Conservation (phyloP, 2,113 vertebrate genomes). For the Microtus montanus region DNA sequence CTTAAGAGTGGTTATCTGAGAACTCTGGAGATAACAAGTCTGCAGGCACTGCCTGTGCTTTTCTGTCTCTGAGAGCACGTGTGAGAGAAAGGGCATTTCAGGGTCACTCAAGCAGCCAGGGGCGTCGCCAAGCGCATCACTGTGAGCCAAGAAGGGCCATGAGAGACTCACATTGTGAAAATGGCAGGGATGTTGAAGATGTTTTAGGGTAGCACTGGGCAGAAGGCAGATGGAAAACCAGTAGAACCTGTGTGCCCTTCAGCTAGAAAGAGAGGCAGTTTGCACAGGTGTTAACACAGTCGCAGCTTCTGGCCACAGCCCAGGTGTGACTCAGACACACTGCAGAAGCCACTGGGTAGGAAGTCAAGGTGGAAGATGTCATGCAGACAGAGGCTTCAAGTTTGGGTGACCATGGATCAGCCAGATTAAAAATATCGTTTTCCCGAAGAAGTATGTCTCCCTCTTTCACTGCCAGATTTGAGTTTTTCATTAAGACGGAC, state of each 20-base stretch:
- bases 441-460: background rate
- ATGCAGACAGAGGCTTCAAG: background rate
- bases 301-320: background rate
- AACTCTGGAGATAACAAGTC: background rate
- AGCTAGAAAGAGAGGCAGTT: background rate
- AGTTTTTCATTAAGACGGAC: background rate
- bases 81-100: background rate
- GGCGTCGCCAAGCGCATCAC: background rate
- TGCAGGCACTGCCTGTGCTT: fast-evolving
- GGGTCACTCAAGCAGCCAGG: background rate
- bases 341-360: background rate
- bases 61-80: fast-evolving
- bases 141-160: background rate
- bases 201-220: background rate
- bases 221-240: background rate
- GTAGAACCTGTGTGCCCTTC: background rate
- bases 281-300: too few relatives aligned
- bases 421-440: background rate
- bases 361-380: background rate
- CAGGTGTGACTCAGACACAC: background rate
- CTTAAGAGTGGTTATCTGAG: too few relatives aligned
- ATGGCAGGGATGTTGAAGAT: background rate
- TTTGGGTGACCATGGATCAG: background rate
- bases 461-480: too few relatives aligned
- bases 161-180: background rate